phyloP scores from a whole-genome alignment of 2,888 invertebrate species.

The Pterostichus madidus region DNA sequence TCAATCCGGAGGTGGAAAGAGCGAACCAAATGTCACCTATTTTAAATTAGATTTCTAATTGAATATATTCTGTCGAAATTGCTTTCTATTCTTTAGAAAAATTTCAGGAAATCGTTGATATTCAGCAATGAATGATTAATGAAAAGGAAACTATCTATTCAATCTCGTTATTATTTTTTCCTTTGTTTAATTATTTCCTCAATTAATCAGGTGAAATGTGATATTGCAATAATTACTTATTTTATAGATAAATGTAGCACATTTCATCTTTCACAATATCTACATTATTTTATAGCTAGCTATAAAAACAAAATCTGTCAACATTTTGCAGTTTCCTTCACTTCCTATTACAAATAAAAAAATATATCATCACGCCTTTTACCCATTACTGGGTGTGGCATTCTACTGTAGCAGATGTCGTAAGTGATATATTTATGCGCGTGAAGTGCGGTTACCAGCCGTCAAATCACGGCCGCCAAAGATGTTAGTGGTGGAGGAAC shows the following conservation, averaged over 20 bases:
- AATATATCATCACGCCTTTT: too few species aligned
- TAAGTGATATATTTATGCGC: too few species aligned
- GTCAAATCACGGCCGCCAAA: too few species aligned
- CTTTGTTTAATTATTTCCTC: constrained; percentile 15
- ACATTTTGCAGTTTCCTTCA: too few species aligned
- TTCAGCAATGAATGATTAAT: constrained; percentile 16
- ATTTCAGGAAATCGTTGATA: constrained; percentile 8
- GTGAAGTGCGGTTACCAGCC: too few species aligned
- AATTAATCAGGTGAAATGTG: constrained; percentile 26
- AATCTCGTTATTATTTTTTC: constrained; percentile 14
- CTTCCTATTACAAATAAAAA: too few species aligned
- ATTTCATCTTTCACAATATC: not conserved
- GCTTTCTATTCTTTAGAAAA: constrained; percentile 2
- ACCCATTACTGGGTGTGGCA: too few species aligned
- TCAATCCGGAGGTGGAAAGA: too few species aligned
- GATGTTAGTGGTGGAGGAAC: too few species aligned
- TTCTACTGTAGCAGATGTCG: too few species aligned
- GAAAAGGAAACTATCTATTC: constrained; percentile 24
- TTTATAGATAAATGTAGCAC: not conserved
- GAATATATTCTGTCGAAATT: not conserved
- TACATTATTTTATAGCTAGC: not conserved
- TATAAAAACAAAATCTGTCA: too few species aligned
- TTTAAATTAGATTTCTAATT: not conserved
- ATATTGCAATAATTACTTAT: not conserved
- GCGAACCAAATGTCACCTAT: not conserved